Base-by-base conservation (phyloP, 2,888 invertebrate species). In the Zele albiditarsus region DNA sequence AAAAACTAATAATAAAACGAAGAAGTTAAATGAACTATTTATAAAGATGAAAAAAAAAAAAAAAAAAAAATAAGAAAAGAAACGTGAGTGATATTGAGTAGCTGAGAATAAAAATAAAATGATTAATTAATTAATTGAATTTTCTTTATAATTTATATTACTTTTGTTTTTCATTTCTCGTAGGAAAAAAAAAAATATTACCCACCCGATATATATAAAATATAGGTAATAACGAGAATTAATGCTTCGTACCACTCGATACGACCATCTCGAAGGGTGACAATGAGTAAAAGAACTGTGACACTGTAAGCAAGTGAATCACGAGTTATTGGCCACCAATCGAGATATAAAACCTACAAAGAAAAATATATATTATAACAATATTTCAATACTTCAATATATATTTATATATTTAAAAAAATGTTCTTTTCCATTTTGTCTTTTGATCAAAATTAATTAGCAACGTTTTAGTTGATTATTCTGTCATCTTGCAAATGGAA, bases 241-340 rank as follows among this genome's bases (percentile, higher is more conserved):
- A 94, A 87, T 6, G 94, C 95, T 90, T 96, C 95, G 87, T 93
- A 94, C 93, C 95, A 94, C 86, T 93, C 92, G 79, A 96, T 91
- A 83, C 90, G 91, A 83, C 94, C 94, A 84, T 96, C 96, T 49
- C 92, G 90, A 53, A 96, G 90, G 14, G 94, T 92, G 68, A 92
- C 86, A 79, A 95, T 94, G 25, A 96, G 91, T 3, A 93, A 91
- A 31, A 94, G 88, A 31, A 96, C 94, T 1, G 95, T 92, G 46
- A 94, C 86, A 1, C 93, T 93, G 84, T 95, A 95, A 90, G 94
- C 94, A 77, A 93, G 83, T 83, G 94, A 93, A 87, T 96, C 95
- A 73, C 96, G 91, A 10, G 93, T 93, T 69, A 96, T 91, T 1
- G 95, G 93, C 94, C 94, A 95, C 94, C 94, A 94, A 87, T 95